phyloP scores from a whole-genome alignment of 2,888 invertebrate genomes.

The Polyploca ridens region DNA sequence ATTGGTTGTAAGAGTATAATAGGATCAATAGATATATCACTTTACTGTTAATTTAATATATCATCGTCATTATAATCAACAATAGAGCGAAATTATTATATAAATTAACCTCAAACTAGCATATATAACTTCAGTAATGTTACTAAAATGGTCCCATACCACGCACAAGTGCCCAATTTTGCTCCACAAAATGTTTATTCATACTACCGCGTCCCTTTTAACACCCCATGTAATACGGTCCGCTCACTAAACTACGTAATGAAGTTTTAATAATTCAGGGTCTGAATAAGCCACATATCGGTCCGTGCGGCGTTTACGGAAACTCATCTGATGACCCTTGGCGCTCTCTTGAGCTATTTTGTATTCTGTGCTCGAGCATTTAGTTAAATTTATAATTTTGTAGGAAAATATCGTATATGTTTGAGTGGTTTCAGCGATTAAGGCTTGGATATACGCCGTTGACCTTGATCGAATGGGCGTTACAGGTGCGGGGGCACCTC shows the following conservation, averaged over 20 bases:
- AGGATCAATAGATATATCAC: too few species aligned
- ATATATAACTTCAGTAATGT: too few species aligned
- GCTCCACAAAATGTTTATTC: background rate
- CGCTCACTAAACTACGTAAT: background rate
- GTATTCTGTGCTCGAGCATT: background rate
- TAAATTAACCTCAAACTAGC: too few species aligned
- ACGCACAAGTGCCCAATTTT: background rate
- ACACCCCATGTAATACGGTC: background rate
- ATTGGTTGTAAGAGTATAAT: too few species aligned
- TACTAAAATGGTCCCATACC: too few species aligned
- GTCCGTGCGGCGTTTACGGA: background rate
- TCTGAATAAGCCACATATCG: background rate
- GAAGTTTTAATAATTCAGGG: slow-evolving; percentile 3
- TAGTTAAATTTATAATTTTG: background rate
- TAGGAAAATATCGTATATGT: background rate
- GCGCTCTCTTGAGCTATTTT: slow-evolving; percentile 1
- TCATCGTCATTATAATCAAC: too few species aligned
- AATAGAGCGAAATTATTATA: too few species aligned
- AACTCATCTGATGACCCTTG: background rate
- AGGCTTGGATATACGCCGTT: too few species aligned
- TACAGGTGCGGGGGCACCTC: too few species aligned
- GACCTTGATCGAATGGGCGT: too few species aligned
- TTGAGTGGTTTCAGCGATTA: too few species aligned
- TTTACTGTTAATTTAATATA: too few species aligned
- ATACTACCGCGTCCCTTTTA: background rate